Base-by-base conservation (phyloP, 2,797 vertebrate genomes). In the Pangasius sanitwongsei region DNA sequence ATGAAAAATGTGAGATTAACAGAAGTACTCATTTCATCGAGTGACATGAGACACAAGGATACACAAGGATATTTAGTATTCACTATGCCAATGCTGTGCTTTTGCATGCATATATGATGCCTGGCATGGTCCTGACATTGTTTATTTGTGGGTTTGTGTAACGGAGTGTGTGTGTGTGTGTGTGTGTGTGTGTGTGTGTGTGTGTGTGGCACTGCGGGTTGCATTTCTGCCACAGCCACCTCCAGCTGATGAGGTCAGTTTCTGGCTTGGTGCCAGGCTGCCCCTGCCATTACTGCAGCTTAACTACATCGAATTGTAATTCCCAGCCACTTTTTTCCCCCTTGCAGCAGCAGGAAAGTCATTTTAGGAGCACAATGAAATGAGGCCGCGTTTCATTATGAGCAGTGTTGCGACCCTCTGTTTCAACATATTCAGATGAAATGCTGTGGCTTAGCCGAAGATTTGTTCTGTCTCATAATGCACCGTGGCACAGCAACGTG, bases 271-370 rank as follows among this genome's bases (percentile, higher is more conserved):
- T 92, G 92, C 93, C 94, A 93, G 91, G 85, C 92, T 91, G 83
- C 90, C 91, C 83, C 82, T 86, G 90, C 91, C 92, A 91, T 94
- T 94, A 92, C 67, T 93, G 94, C 92, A 93, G 94, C 92, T 94
- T 93, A 94, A 95, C 91, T 93, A 93, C 93, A 93, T 91, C 91
- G 92, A 94, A 93, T 94, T 95, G 91, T 94, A 94, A 93, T 95
- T 95, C 95, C 91, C 92, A 89, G 91, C 88, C 86, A 69, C 88
- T 92, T 85, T 44, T 93, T 92, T 3, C 59, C 37, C 20, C 11
- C 23, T 67, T 93, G 86, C 81, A 92, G 87, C 93, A 87, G 90
- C 92, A 86, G 92, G 92, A 94, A 95, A 95, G 92, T 92, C 92
- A 94, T 96, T 95, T 94, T 91, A 84, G 25, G 48, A 92, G 90